Conservation (phyloP, 2,888 invertebrate genomes). For the Eustalomyia histrio region DNA sequence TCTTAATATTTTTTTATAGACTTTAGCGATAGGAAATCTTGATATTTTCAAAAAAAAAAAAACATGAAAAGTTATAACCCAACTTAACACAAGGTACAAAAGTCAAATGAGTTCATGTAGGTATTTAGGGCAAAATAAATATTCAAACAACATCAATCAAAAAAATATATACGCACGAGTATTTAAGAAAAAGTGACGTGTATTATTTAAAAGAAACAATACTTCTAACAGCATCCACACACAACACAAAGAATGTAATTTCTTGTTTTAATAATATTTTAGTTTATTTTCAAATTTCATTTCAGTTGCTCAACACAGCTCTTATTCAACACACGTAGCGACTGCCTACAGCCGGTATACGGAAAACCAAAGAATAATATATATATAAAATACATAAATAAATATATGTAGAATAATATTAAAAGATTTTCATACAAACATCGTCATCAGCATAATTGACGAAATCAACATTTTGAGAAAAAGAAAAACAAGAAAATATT, state of each 20-base stretch:
- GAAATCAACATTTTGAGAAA: constrained; percentile 17
- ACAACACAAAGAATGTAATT: constrained; percentile 8
- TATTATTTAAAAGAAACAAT: constrained; percentile 5
- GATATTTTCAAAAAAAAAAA: no score
- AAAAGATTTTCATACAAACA: constrained; percentile 3
- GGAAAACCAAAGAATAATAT: constrained; percentile 12
- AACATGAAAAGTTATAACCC: no score
- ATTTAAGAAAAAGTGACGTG: constrained; percentile 31
- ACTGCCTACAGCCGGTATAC: not conserved
- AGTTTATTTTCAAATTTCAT: constrained; percentile 23
- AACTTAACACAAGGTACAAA: no score
- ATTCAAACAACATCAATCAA: constrained; percentile 5
- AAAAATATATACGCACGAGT: constrained; percentile 1
- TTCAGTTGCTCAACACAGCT: constrained; percentile 51
- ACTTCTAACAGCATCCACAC: constrained; percentile 32
- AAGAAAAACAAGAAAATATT: constrained; percentile 8
- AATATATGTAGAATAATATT: not conserved
- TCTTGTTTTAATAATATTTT: constrained; percentile 25
- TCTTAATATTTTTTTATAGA: no score
- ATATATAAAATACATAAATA: not conserved
- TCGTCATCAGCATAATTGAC: constrained; percentile 29
- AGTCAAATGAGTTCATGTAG: constrained; percentile 42
- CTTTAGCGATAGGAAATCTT: no score
- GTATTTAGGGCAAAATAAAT: constrained; percentile 6
- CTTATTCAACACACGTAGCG: constrained; percentile 17